phyloP scores from a whole-genome alignment of 2,113 vertebrate species.

The Campylorhamphus procurvoides region DNA sequence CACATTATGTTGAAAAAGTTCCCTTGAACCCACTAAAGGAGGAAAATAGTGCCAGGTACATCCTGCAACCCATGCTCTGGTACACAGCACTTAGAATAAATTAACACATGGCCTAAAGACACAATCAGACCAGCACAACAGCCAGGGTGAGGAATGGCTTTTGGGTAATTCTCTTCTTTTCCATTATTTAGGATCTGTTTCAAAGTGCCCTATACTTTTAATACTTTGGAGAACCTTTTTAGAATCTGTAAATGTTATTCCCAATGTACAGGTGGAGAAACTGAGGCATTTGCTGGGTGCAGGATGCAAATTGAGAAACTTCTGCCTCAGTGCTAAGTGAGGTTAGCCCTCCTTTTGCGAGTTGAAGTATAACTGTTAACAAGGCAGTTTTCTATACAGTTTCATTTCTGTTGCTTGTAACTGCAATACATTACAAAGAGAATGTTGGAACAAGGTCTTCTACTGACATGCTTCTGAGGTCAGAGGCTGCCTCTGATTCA shows the following conservation, averaged over 20 bases:
- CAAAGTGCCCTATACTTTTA: neutral
- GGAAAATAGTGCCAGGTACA: neutral
- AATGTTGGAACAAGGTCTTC: constrained; percentile 18
- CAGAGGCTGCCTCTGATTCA: neutral
- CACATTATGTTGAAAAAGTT: constrained; percentile 28
- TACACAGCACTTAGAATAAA: neutral
- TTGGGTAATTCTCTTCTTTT: neutral
- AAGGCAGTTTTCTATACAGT: constrained; percentile 3
- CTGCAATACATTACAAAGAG: constrained; percentile 24
- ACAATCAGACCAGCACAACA: neutral
- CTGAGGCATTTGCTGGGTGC: neutral
- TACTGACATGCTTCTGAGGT: neutral
- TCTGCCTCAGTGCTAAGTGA: neutral
- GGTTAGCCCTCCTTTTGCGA: constrained; percentile 9
- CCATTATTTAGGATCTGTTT: neutral
- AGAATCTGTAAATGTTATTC: neutral
- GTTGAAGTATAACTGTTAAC: constrained; percentile 31
- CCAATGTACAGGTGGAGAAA: neutral
- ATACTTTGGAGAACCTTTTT: neutral
- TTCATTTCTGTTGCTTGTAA: constrained; percentile 32
- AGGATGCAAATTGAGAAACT: neutral
- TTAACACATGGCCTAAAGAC: neutral
- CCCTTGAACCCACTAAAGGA: constrained; percentile 38
- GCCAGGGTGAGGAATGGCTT: neutral
- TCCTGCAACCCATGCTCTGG: neutral